Conservation (phyloP, 2,113 vertebrate genomes). For the Phyllostomus hastatus region DNA sequence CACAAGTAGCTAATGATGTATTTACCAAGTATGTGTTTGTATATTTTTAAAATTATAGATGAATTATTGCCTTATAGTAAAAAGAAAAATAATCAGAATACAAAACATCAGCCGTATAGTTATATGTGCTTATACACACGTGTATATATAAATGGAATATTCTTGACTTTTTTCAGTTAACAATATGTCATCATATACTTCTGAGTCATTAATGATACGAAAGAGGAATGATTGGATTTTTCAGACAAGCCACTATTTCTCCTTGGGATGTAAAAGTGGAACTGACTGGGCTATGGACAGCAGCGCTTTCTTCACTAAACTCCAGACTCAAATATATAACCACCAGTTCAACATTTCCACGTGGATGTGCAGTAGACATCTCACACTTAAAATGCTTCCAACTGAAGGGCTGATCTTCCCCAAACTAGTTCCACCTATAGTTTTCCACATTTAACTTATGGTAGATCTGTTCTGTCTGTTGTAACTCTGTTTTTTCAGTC, state of each 20-base stretch:
- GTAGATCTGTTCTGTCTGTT: not conserved
- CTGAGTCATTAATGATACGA: not conserved
- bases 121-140: not conserved
- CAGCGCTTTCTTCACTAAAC: not conserved
- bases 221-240: not conserved
- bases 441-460: not conserved
- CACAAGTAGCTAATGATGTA: not conserved
- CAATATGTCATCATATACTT: not conserved
- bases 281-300: not conserved
- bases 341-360: not conserved
- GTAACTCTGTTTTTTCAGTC: not conserved
- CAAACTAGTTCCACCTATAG: not conserved
- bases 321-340: slow-evolving; percentile 17
- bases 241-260: slow-evolving; percentile 5
- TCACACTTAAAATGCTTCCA: not conserved
- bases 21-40: not conserved
- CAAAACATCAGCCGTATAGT: not conserved
- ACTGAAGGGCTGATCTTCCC: not conserved
- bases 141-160: not conserved
- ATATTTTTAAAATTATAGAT: not conserved
- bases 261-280: not conserved
- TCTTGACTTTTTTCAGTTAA: slow-evolving; percentile 24
- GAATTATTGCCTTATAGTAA: not conserved
- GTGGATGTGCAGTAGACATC: not conserved
- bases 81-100: not conserved